Evolutionary conservation across 2,797 vertebrate genomes (phyloP).

Genomic region (Poecilia wingei): DNA sequence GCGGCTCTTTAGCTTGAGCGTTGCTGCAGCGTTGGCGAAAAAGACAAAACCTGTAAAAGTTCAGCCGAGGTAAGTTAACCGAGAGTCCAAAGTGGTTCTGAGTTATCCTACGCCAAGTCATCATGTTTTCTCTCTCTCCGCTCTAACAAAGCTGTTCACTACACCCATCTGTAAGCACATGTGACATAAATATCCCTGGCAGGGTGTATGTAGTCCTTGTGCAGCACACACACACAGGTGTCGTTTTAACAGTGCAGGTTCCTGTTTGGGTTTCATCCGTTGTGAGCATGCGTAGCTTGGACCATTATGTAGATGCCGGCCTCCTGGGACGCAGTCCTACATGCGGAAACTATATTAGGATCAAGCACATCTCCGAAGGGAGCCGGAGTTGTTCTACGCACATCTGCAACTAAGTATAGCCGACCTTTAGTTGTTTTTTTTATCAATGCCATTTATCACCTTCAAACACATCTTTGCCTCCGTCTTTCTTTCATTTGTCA

Average conservation of each 20-base stretch:
- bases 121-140: background rate
- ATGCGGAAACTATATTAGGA: background rate
- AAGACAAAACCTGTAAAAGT: background rate
- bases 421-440: background rate
- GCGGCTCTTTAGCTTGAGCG: background rate
- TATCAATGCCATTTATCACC: background rate
- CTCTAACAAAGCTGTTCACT: background rate
- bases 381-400: background rate
- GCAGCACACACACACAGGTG: background rate
- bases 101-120: background rate
- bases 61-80: background rate
- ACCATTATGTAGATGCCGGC: background rate
- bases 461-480: background rate
- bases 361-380: background rate
- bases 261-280: background rate
- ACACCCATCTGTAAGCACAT: background rate
- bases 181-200: background rate
- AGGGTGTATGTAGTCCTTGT: background rate
- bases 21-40: background rate
- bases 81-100: background rate
- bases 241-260: background rate
- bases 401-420: conserved; percentile 1
- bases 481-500: background rate
- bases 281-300: background rate
- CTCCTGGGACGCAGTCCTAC: background rate